Base-by-base conservation (phyloP, 2,797 vertebrate genomes). In the Pachyuromys duprasi region DNA sequence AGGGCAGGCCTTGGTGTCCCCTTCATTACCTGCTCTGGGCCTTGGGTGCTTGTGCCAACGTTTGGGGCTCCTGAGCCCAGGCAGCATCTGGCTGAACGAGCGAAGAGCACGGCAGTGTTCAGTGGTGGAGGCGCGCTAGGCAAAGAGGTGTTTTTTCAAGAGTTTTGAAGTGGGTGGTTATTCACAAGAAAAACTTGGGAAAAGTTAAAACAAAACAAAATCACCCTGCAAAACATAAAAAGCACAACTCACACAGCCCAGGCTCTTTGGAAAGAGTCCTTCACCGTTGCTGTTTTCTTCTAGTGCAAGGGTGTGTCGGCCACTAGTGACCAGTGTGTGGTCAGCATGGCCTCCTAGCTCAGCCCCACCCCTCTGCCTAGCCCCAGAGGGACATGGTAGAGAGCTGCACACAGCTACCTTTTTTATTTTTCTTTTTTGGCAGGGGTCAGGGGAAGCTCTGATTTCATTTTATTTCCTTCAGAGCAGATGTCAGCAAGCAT, bases 231-330 rank as follows among this genome's bases (percentile, higher is more conserved):
- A 22, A 72, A 5, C 17, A 20, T 22, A 36, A n/a, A 80, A 53
- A 26, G 20, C 12, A 0, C 31, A 42, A 18, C 24, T 0, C 11
- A 8, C 28, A 2, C 26, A 49, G 49, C 36, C 2, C 20, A 0
- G 65, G 2, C n/a, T 33, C 36, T 33, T 74, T 45, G 86, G 18
- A 87, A 53, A 45, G 42, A 8, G 0, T 4, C 7, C 17, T 1
- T 15, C 22, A 45, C 8, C 49, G 13, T 4, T 31, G 39, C 6
- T 26, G 28, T 45, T 55, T 31, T 53, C 75, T 39, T 28, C 33
- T 36, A 39, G 62, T 42, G 31, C 42, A 39, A 55, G 75, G 45
- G 60, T 28, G 42, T 53, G 75, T 80, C 24, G 0, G 62, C 57
- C 17, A 42, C 80, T 53, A 55, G 55, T 79, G 45, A 17, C 74